Evolutionary conservation across 1,140 invertebrate species (phyloP), one percentile per base, ranked within the genome.

Genomic region (Lordiphosa clarofinis): DNA sequence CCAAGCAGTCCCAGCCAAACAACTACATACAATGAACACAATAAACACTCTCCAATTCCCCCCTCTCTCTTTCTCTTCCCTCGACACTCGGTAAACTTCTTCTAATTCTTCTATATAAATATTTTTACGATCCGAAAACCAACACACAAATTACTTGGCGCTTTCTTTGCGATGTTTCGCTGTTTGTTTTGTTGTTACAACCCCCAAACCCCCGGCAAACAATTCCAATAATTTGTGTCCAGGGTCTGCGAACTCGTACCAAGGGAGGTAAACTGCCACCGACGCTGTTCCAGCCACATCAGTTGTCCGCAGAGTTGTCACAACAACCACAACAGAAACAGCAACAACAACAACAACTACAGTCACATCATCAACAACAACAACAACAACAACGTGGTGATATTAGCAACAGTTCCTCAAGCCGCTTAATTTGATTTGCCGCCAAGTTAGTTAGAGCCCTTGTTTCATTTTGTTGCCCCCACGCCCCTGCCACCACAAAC

Each of bases 381-480:
- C 65, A 59, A 8, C 74, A 73, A 61, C 73, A 72, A 73, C 69
- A 75, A 87, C 72, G 73, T 86, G 81, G 75, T 81, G 75, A 81
- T 82, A 76, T 68, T 58, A 81, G 61, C 76, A 82, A 82, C 61
- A 82, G 55, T 81, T 81, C 76, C 55, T 74, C 76, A 55, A 87
- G 73, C 72, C 86, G 79, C 73, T 78, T 84, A 62, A 86, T 86
- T 86, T 86, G 57, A 84, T 86, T 86, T 81, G 82, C 78, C 56
- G 76, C 76, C 76, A 81, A 84, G 72, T 81, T 84, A 81, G 78
- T 81, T 81, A 76, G 75, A 71, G 40, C 58, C 72, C 72, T 81
- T 86, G 40, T 75, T 81, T 69, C 37, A 54, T 73, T 73, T 60
- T 56, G 40, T 58, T 65, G 61, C 56, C 48, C 55, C 35, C 43